Conservation (phyloP, 2,113 vertebrate genomes). For the Istiophorus platypterus region DNA sequence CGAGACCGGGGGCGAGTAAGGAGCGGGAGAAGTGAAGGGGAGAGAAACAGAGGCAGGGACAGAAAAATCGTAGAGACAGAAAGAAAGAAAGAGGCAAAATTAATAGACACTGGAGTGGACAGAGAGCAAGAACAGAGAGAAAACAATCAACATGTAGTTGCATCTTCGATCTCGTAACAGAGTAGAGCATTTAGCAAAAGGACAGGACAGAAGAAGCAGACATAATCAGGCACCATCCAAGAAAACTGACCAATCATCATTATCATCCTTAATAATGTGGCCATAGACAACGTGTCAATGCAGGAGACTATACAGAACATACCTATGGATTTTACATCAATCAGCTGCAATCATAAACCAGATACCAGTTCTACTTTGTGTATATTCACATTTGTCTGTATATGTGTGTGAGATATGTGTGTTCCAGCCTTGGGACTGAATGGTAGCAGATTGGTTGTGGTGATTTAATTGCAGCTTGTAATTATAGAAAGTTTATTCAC, state of each 20-base stretch:
- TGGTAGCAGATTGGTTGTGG: conserved; percentile 35
- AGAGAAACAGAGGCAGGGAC: conserved; percentile 18
- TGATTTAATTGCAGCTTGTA: conserved; percentile 58
- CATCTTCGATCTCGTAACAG: conserved; percentile 7
- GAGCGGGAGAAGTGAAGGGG: conserved; percentile 9
- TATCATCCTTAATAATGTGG: neutral
- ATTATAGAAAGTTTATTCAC: conserved; percentile 61
- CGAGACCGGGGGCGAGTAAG: conserved; percentile 33
- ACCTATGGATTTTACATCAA: no score
- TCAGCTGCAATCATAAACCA: no score
- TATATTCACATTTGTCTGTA: no score
- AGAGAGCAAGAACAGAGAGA: neutral
- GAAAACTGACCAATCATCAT: conserved; percentile 5
- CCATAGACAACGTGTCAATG: no score
- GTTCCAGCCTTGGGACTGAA: conserved; percentile 28
- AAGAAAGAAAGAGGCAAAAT: neutral
- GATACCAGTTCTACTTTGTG: no score
- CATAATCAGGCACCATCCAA: conserved; percentile 10
- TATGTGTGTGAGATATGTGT: neutral
- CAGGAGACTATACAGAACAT: neutral
- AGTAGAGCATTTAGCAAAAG: neutral
- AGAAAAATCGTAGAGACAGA: neutral
- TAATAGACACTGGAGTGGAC: neutral
- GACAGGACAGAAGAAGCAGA: conserved; percentile 3
- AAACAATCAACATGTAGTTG: conserved; percentile 24